A percentile compares a stretch with the other conserved stretches of the same genome.
These are phyloP conservation scores for Coregonus ussuriensis DNA, from an alignment of 2,797 vertebrate genomes.

Conservation along the genomic window DNA sequence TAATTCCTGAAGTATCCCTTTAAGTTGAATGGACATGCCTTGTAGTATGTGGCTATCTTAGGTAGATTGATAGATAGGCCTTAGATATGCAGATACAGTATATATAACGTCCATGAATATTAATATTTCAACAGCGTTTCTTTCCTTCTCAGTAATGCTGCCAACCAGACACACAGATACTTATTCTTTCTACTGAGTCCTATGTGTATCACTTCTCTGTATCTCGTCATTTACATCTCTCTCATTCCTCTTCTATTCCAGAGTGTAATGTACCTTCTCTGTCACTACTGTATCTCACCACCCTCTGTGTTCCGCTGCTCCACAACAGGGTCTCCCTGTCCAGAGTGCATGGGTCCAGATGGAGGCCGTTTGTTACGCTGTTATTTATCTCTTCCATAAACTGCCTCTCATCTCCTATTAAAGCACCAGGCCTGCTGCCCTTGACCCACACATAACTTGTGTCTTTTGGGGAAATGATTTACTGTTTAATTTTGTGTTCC, in stretches of 20 bases:
- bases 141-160: constrained; percentile 29
- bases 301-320: constrained; percentile 62
- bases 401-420: constrained; percentile 72
- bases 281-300: constrained; percentile 62
- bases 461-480: constrained; percentile 71
- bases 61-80: constrained; percentile 14
- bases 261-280: constrained; percentile 57
- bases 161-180: not conserved
- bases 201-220: not conserved
- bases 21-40: too few relatives aligned
- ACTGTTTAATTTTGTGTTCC: constrained; percentile 69
- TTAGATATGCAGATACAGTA: constrained; percentile 8
- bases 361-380: constrained; percentile 71
- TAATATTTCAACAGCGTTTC: not conserved
- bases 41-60: not conserved
- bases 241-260: constrained; percentile 29
- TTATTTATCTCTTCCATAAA: constrained; percentile 78
- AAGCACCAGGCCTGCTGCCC: constrained; percentile 71
- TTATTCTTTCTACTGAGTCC: not conserved
- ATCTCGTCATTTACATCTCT: not conserved
- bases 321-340: constrained; percentile 53
- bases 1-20: constrained; percentile 34
- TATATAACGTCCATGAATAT: constrained; percentile 5
- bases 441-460: constrained; percentile 71
- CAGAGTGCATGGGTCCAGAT: constrained; percentile 62